Evolutionary conservation across 1,140 invertebrate genomes (phyloP), one percentile per base, ranked within the genome.

Genomic region (Drosophila kohkoa): DNA sequence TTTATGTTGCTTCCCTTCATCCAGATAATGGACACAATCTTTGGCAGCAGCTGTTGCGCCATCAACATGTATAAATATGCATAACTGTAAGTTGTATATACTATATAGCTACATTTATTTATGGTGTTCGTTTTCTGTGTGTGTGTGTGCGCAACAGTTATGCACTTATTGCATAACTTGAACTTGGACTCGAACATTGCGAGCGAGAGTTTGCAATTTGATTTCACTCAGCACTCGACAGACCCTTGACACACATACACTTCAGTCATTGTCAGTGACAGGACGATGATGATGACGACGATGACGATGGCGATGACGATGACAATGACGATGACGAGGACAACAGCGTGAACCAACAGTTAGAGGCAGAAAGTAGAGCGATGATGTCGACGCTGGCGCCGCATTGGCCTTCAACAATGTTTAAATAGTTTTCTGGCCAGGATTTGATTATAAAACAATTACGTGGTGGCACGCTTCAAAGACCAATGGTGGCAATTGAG

Each of bases 91-190:
- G 16, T 32, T 49, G 8, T 28, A 3, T 28, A 51, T 25, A 11
- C 4, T 30, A 35, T 32, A 54, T 32, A 15, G 11, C 10, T 28
- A 10, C 11, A n/a, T 30, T 55, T 10, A 15, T 13, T 35, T 25
- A 25, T 25, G 20, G 3, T 25, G 20, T 3, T 25, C 20, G 20
- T 3, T 25, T 25, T 25, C 0, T 70, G 28, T 82, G 82, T 35
- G 5, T 48, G 4, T n/a, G 28, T 2, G 15, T 70, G 28, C 79
- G 83, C 79, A 82, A 82, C 83, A 86, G 83, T 82, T 72, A 41
- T 58, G 46, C 43, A 46, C 28, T 64, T 54, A 71, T 82, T 86
- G 72, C 79, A 88, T 88, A 82, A 87, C 67, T 55, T 41, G 13
- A 32, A 41, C 76, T 82, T 67, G 28, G 35, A 49, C 38, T 55